Evolutionary conservation across 2,113 vertebrate genomes (phyloP), one percentile per base, ranked within the genome.

Genomic region (Pyxicephalus adspersus): DNA sequence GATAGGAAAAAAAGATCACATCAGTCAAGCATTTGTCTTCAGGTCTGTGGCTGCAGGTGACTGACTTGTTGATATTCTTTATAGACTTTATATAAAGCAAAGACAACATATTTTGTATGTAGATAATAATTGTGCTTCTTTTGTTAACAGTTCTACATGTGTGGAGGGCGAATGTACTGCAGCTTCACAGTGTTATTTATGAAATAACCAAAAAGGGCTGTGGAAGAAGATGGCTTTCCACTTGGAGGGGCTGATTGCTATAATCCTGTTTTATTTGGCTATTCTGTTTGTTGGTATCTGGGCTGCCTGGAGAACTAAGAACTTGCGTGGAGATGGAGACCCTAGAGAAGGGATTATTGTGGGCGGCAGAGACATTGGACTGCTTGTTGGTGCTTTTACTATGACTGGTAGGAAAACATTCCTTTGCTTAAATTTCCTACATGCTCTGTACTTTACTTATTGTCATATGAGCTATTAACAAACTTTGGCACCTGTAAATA

Each of bases 281-380:
- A 98, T 99, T 83, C 86, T 99, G 57, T 87, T 92, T 45, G 97
- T 99, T 85, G 98, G 97, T 25, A 98, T 99, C 86, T 99, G 98
- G 98, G 98, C 98, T 57, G 95, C 98, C 17, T 99, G 98, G 97
- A 98, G 95, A 89, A 99, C 96, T 86, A 99, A 98, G 86, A 95
- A 94, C 86, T 94, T 92, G 0, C 90, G 95, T 55, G 91, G 85
- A 0, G 83, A 83, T 55, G 95, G 92, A 34, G 94, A 95, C 54
- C 95, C 94, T 76, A 95, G 97, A 0, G 97, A 99, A 89, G 94
- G 91, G 64, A 98, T 99, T 81, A 98, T 99, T 89, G 96, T 99
- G 0, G 97, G 98, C 6, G 98, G 97, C 61, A 92, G 98, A 67
- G 97, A 99, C 85, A 99, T 99, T 54, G 97, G 98, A 18, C 87